Conservation (phyloP, 2,113 vertebrate genomes). For the Cochlearius cochlearius region DNA sequence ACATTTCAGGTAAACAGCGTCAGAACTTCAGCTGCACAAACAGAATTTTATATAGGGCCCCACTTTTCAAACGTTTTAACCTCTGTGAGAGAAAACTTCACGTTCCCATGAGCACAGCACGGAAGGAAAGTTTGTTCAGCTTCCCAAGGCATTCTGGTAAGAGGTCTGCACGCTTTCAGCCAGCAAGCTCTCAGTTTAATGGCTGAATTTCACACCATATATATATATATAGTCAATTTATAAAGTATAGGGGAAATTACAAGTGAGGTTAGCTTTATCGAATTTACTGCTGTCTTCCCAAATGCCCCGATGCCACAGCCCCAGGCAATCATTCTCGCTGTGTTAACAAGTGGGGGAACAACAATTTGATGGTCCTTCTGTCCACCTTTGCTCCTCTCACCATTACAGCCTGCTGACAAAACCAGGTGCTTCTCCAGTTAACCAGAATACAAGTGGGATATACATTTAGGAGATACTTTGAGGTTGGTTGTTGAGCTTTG, state of each 20-base stretch:
- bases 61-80: constrained; percentile 16
- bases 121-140: background rate
- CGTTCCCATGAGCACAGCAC: background rate
- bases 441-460: background rate
- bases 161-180: background rate
- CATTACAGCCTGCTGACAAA: background rate
- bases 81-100: background rate
- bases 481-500: background rate
- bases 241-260: background rate
- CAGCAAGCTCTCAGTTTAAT: background rate
- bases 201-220: background rate
- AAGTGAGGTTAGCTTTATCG: background rate
- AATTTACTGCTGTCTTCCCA: background rate
- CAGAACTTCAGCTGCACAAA: constrained; percentile 14
- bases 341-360: background rate
- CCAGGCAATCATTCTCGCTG: background rate
- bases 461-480: background rate
- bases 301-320: background rate
- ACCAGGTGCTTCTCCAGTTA: background rate
- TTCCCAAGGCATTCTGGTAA: constrained; percentile 33
- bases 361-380: background rate
- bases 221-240: background rate
- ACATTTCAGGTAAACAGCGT: constrained; percentile 41
- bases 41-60: background rate
- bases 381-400: background rate